Evolutionary conservation across 2,113 vertebrate species (phyloP).

Genomic region (Ceuthmochares aereus): DNA sequence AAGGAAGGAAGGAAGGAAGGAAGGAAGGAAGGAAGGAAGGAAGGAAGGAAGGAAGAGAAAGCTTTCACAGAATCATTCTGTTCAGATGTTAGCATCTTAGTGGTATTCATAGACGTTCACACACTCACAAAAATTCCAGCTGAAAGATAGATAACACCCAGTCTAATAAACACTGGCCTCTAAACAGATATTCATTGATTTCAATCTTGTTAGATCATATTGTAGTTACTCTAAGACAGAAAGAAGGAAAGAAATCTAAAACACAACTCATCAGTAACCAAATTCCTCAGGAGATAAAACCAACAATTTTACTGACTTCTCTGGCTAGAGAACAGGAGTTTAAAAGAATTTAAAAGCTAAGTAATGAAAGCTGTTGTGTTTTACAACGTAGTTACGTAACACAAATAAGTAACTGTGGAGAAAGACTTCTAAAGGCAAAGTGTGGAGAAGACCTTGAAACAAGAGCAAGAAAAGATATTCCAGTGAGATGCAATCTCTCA

Average conservation of each 20-base stretch:
- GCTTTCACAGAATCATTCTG: background rate
- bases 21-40: background rate
- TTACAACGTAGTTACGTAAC: background rate
- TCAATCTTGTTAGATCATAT: slow-evolving; percentile 48
- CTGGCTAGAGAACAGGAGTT: background rate
- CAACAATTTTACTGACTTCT: slow-evolving; percentile 39
- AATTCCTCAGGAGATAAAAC: slow-evolving; percentile 10
- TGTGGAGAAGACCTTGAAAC: background rate
- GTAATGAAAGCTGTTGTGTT: slow-evolving; percentile 20
- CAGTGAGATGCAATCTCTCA: background rate
- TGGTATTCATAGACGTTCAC: background rate
- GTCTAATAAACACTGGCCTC: slow-evolving; percentile 10
- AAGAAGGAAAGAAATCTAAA: slow-evolving; percentile 37
- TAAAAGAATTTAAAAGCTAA: slow-evolving; percentile 22
- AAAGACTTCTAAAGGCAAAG: slow-evolving; percentile 31
- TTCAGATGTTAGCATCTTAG: background rate
- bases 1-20: too few relatives aligned
- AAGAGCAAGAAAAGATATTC: background rate
- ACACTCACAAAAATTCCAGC: background rate
- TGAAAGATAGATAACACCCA: slow-evolving; percentile 26
- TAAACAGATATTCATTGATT: slow-evolving; percentile 41
- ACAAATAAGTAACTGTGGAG: slow-evolving; percentile 3
- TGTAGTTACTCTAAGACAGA: slow-evolving; percentile 10
- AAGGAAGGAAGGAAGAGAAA: background rate
- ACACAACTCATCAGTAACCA: slow-evolving; percentile 23